Base-by-base conservation (phyloP, 2,797 vertebrate genomes). In the Sciurus carolinensis region DNA sequence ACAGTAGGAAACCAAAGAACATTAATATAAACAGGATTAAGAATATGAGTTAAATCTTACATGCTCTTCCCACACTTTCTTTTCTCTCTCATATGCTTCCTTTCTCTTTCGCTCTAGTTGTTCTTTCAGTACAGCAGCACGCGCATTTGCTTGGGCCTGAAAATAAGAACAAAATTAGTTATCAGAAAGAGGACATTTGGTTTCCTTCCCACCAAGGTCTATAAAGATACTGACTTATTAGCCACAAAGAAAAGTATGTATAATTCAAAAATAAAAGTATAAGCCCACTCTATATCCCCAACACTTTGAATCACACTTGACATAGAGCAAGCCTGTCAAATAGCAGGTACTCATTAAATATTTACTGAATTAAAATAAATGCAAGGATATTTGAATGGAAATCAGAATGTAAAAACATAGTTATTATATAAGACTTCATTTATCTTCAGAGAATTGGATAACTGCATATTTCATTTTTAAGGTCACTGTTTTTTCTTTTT, bases 11-110 rank as follows among this genome's bases (percentile, higher is more conserved):
- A 87, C 1, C 33, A 11, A 57, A 90, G 28, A 59, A 44, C 17
- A 93, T 39, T 57, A 96, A n/a, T 15, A 87, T 2, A 22, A 81
- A 15, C 26, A 73, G 26, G 33, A 92, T 42, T 54, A 86, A 91
- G 59, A 44, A 83, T 18, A 39, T 13, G 52, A 87, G 44, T 22
- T 79, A 36, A 96, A 96, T 82, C 98, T 98, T 98, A 99, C 99
- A 75, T 99, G 99, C 28, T 99, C 99, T 97, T 99, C 99, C 99
- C 99, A 99, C 5, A 98, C 99, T 98, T 94, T 99, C 98, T 99
- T 99, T 82, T 99, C 99, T 97, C 99, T 99, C 97, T 99, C 99
- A 54, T 99, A 98, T 0, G 99, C 99, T 98, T 99, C 99, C 97
- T 98, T 99, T 97, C 99, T 99, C 98, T 99, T 99, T 91, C 98